phyloP scores from a whole-genome alignment of 2,797 vertebrate genomes.

The Cyprinodon diabolis region DNA sequence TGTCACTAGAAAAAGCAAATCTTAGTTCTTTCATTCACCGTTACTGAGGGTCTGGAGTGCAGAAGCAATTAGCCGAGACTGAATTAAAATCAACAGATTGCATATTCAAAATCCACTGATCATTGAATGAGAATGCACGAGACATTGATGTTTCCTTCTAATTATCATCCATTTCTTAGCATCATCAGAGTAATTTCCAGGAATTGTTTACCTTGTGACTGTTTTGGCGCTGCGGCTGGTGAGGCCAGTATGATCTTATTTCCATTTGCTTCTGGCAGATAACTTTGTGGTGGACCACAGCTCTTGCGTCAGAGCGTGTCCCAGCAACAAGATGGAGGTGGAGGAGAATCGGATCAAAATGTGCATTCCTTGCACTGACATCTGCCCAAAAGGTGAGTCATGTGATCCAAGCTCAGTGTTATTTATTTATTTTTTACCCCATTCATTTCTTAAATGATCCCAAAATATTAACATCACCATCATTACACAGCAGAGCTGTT shows the following conservation, averaged over 20 bases:
- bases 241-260: not conserved
- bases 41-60: conserved; percentile 25
- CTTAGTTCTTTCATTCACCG: conserved; percentile 18
- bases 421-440: no score
- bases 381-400: conserved; percentile 96
- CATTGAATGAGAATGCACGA: conserved; percentile 46
- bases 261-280: conserved; percentile 76
- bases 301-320: conserved; percentile 95
- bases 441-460: conserved; percentile 15
- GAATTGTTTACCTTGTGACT: not conserved
- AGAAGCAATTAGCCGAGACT: conserved; percentile 23
- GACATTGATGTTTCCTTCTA: conserved; percentile 18
- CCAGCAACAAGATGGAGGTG: conserved; percentile 98
- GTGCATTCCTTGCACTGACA: conserved; percentile 97
- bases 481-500: not conserved
- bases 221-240: not conserved
- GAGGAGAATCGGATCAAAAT: conserved; percentile 97
- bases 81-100: conserved; percentile 55
- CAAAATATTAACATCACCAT: no score
- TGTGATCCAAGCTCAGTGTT: no score
- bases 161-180: conserved; percentile 25
- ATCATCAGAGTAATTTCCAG: conserved; percentile 1
- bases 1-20: conserved; percentile 47
- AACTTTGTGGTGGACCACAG: conserved; percentile 99
- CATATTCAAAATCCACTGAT: conserved; percentile 54